Base-by-base conservation (phyloP, 2,888 invertebrate genomes). In the Augiades crinisus region DNA sequence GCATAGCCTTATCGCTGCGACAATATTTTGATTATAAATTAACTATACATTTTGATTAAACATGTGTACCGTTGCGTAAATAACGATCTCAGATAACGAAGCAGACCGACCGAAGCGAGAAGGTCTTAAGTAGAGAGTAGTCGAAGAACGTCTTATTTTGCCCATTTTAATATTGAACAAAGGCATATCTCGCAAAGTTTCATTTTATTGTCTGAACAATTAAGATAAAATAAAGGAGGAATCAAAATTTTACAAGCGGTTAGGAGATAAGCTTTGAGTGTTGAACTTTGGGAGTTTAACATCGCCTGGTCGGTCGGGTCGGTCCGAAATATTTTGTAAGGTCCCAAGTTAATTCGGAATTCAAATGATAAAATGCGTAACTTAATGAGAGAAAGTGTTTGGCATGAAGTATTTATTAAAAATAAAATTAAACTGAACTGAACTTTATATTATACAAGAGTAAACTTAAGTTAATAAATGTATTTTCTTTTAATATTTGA, bases 181-280 rank as follows among this genome's bases (percentile, higher is more conserved):
- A 44, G 13, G 75, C 72, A 75, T 76, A 79, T 76, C 76, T 75
- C 64, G 67, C 63, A 69, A 84, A 84, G 69, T 83, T 78, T 71
- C 65, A 72, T 75, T 81, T 81, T 71, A 83, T 79, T 75, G 78
- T 80, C 77, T 59, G 68, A 77, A 79, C 78, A 79, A 80, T 86
- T 78, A 83, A 83, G 84, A 85, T 85, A 82, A 84, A 81, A 85
- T 85, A 81, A 81, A 78, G 78, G 77, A 78, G 75, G 74, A 85
- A 86, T 86, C 85, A 81, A 84, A 84, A 87, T 84, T 81, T 83
- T 83, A 81, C 81, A 82, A 85, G 79, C 78, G 78, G 75, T 81
- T 72, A 64, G 63, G 73, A 84, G 86, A 88, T 87, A 86, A 86
- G 80, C 80, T 80, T 74, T 77, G 75, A 81, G 78, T 79, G 81